Evolutionary conservation across 2,888 invertebrate genomes (phyloP), one percentile per base, ranked within the genome.

Genomic region (Agrenia bidenticulata): DNA sequence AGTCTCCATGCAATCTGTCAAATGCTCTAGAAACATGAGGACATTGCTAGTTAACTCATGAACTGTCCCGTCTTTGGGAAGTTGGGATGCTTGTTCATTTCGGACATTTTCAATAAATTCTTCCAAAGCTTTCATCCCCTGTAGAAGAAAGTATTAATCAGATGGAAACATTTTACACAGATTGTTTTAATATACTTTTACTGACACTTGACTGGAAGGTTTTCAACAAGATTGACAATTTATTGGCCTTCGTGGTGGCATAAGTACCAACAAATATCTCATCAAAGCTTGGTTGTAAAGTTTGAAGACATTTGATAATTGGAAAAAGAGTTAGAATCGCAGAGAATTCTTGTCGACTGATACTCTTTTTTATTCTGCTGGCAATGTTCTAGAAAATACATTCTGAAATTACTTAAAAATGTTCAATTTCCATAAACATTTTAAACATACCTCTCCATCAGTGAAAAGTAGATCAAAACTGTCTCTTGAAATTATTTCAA

Each of bases 51-150:
- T 95, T 66, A 95, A 84, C 81, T 98, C 95, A 79, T 97, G 97
- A 37, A 98, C 98, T 0, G 98, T 99, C 66, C 98, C 99, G 83
- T 99, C 99, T 79, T 89, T 90, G 0, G 98, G 95, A 78, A 97
- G 87, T 77, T 89, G 88, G 65, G 88, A 86, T 72, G 88, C 89
- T 55, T 84, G 83, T 79, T 92, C 92, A 24, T 84, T 84, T 69
- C 90, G 85, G 32, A 96, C 87, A 66, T 89, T 92, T 78, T 95
- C 95, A 66, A 94, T 87, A 81, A 96, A 96, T 78, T 94, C 94
- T 79, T 96, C 95, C 75, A 96, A 81, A 9, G 92, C 91, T 80
- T 90, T 91, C 39, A 90, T 86, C 64, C 94, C 94, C 93, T 58
- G 27, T 1, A 49, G 93, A 77, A 41, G 80, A 57, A 23, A 19